Evolutionary conservation across 2,113 vertebrate species (phyloP).

Genomic region (Galbula dea): DNA sequence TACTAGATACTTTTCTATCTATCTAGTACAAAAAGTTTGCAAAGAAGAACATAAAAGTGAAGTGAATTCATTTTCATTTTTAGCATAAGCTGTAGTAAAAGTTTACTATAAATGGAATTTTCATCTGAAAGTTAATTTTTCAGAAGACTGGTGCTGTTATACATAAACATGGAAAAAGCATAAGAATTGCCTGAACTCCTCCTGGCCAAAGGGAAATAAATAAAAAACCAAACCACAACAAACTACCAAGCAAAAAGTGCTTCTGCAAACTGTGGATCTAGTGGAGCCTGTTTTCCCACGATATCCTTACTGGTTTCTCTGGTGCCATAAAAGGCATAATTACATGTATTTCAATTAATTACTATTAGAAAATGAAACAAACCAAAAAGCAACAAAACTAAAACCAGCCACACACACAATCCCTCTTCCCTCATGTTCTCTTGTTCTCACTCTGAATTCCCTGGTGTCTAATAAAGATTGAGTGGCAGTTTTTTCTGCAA

Average conservation of each 20-base stretch:
- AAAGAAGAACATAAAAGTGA: not conserved
- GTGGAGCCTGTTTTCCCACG: not conserved
- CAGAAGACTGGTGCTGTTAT: not conserved
- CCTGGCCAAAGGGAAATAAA: not conserved
- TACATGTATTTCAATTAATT: not conserved
- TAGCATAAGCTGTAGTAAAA: not conserved
- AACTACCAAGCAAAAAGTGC: not conserved
- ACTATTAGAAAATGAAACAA: not conserved
- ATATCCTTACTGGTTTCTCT: not conserved
- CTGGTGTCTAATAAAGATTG: not conserved
- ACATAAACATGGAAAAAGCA: not conserved
- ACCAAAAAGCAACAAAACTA: not conserved
- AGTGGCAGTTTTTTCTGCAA: not conserved
- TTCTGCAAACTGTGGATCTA: not conserved
- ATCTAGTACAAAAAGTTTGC: not conserved
- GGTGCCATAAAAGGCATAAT: not conserved
- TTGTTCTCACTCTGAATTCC: not conserved
- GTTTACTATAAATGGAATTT: not conserved
- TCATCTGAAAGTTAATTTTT: not conserved
- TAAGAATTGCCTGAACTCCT: not conserved
- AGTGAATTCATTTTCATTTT: not conserved
- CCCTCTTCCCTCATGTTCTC: not conserved
- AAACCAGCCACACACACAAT: not conserved
- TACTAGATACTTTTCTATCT: not conserved
- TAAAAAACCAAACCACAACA: not conserved